Evolutionary conservation across 2,888 invertebrate species (phyloP).

Genomic region (Ormyrus rosae): DNA sequence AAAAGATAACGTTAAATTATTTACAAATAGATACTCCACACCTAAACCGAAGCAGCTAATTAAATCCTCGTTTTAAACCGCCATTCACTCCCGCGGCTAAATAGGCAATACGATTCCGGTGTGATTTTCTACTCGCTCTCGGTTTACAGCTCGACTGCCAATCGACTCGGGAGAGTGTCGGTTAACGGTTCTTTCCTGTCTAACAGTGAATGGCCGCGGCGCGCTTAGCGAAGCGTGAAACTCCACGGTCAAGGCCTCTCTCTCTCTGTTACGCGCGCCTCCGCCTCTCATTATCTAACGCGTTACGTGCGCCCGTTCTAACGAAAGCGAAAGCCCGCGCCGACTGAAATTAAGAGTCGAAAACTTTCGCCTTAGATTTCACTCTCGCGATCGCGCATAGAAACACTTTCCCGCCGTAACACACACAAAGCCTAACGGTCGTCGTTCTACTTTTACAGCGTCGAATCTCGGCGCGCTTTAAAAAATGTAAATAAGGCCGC

Average conservation of each 20-base stretch:
- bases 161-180: slow-evolving; percentile 14
- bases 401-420: not conserved
- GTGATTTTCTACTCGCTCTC: slow-evolving; percentile 29
- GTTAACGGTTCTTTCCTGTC: slow-evolving; percentile 53
- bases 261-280: not conserved
- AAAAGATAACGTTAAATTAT: too few relatives aligned
- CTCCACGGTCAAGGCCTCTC: slow-evolving; percentile 48
- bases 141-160: not conserved
- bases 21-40: too few relatives aligned
- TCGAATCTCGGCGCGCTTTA: not conserved
- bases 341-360: slow-evolving; percentile 37
- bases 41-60: too few relatives aligned
- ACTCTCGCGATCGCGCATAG: not conserved
- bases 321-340: slow-evolving; percentile 45
- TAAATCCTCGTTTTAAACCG: too few relatives aligned
- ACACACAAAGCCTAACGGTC: not conserved
- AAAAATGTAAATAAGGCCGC: not conserved
- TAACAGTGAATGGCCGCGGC: slow-evolving; percentile 44
- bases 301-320: slow-evolving; percentile 43
- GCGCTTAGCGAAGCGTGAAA: not conserved
- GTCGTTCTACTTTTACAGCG: not conserved
- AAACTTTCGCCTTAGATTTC: slow-evolving; percentile 2
- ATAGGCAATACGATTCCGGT: not conserved
- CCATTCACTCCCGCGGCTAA: too few relatives aligned
- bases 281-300: slow-evolving; percentile 45